Evolutionary conservation across 2,113 vertebrate genomes (phyloP), one percentile per base, ranked within the genome.

Genomic region (Myodes glareolus): DNA sequence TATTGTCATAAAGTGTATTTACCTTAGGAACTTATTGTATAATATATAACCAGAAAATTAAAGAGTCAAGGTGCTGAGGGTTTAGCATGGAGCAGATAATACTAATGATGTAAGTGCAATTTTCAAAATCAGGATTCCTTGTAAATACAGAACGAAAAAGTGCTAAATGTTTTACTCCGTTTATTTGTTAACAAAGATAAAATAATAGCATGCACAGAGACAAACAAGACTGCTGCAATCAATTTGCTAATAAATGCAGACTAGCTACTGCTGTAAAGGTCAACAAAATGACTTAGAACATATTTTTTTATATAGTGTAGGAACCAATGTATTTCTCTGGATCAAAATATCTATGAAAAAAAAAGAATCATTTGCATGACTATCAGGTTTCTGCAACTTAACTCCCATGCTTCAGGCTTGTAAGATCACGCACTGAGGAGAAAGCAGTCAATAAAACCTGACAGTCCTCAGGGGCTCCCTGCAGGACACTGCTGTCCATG

Each of bases 131-230:
- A 27, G 65, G 63, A 50, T 93, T 29, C 47, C 31, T 7, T 72
- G 3, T 19, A 91, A 70, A 81, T 76, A 77, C 12, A 89, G 23
- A 96, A 88, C 78, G 27, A 76, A 68, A 52, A 63, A 45, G 78
- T 36, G 17, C 29, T 94, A 87, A 94, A 76, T 3, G 42, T 82
- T 90, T 96, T 63, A 82, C 42, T 87, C 19, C 76, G 65, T 21
- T 92, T 91, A 82, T 42, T 92, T 58, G 25, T 88, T 95, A 93
- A 75, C 68, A 70, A 96, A 23, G 6, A 88, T 87, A 77, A 92
- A 67, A 0, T 6, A 78, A 23, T 68, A 31, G 65, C 4, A 91
- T 3, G 81, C 12, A 88, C 7, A 63, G 4, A 70, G 21, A 29
- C 9, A 92, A 80, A 91, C 31, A 68, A n/a, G 21, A 95, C 88